These are phyloP conservation scores for Pocillopora verrucosa DNA, from an alignment of 64 coral and sea anemone species.

Conservation along the genomic window DNA sequence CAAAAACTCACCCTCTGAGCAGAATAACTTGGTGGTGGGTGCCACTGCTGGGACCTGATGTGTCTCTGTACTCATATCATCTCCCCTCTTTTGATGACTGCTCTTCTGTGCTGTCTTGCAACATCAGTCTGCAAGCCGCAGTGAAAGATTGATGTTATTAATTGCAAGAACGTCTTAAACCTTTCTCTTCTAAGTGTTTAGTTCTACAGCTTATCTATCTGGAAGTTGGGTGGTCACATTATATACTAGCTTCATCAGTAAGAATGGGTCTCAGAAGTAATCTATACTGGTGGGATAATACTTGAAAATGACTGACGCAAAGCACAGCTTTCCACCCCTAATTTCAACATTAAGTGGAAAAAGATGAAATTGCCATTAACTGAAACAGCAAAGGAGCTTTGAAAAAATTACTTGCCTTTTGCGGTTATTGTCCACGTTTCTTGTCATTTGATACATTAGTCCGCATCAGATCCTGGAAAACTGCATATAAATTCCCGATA, in stretches of 20 bases:
- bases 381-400: too few species aligned
- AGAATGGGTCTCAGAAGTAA: too few species aligned
- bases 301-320: too few species aligned
- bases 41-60: conserved; percentile 34
- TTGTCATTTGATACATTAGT: conserved; percentile 88
- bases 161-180: too few species aligned
- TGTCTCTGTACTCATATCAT: conserved; percentile 69
- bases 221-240: too few species aligned
- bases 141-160: neutral
- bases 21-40: conserved; percentile 63
- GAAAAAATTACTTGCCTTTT: conserved; percentile 31
- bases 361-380: too few species aligned
- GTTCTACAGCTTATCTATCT: too few species aligned
- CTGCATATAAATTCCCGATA: conserved; percentile 18
- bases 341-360: neutral
- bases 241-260: too few species aligned
- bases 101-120: conserved; percentile 82
- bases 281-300: too few species aligned
- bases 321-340: neutral
- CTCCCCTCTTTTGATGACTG: conserved; percentile 65
- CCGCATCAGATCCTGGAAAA: conserved; percentile 94
- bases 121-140: conserved; percentile 53
- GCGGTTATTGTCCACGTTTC: conserved; percentile 58
- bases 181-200: too few species aligned
- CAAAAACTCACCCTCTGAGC: conserved; percentile 45